phyloP scores from a whole-genome alignment of 2,888 invertebrate genomes.

The Autographa gamma region DNA sequence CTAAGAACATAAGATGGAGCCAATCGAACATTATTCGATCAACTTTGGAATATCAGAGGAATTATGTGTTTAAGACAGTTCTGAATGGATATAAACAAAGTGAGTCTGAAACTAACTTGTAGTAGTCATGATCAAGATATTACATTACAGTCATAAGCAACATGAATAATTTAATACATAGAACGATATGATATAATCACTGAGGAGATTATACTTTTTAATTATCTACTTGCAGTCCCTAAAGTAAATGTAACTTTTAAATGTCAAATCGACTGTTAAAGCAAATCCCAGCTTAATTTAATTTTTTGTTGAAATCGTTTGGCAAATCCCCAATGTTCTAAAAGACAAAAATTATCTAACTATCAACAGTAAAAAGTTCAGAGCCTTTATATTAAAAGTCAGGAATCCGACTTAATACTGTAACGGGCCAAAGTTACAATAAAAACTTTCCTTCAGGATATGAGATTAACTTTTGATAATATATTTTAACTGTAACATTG shows the following conservation, averaged over 20 bases:
- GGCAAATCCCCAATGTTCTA: not conserved
- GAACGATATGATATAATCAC: no score
- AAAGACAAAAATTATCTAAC: conserved; percentile 5
- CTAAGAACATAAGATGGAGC: not conserved
- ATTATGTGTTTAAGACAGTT: not conserved
- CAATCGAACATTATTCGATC: not conserved
- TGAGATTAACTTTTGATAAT: conserved; percentile 33
- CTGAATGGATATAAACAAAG: no score
- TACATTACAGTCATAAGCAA: no score
- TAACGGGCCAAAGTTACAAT: conserved; percentile 16
- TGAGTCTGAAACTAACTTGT: no score
- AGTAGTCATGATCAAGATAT: no score
- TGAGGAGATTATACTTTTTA: no score
- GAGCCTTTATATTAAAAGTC: not conserved
- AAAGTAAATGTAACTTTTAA: no score
- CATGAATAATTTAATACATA: no score
- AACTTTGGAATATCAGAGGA: not conserved
- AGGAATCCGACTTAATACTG: conserved; percentile 9
- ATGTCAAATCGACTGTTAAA: not conserved
- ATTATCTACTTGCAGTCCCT: no score
- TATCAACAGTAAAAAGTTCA: not conserved
- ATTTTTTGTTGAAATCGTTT: not conserved
- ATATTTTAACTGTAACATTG: conserved; percentile 39
- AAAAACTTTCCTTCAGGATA: conserved; percentile 22
- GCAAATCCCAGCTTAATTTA: not conserved